Base-by-base conservation (phyloP, 1,140 invertebrate genomes). In the Drosophila burlai region DNA sequence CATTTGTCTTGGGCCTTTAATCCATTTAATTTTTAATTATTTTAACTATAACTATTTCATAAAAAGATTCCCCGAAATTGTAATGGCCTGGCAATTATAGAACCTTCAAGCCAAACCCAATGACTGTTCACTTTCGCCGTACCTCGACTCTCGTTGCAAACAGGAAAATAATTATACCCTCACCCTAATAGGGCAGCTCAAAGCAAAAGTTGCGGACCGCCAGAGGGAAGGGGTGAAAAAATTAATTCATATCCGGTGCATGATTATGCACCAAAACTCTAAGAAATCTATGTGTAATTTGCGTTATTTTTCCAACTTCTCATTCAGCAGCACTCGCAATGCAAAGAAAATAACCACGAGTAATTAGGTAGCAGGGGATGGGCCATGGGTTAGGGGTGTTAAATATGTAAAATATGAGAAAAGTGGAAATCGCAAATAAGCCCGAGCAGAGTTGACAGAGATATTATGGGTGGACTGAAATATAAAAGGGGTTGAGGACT, bases 251-350 rank as follows among this genome's bases (percentile, higher is more conserved):
- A 85, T 89, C 84, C 84, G 84, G 81, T 90, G 64, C 63, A 90
- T 89, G 84, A 89, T 89, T 89, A 89, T 89, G 87, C 84, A 89
- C 81, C 74, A 76, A 90, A 89, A 89, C 85, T 81, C 84, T 85
- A 84, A 90, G 85, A 87, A 87, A 84, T 84, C 77, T 74, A 80
- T 85, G 78, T 86, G 76, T 81, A 86, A 87, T 86, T 87, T 86
- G 61, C 71, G 71, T 61, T 52, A 77, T 71, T 83, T 80, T 81
- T 83, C 49, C 67, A 38, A 15, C 38, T 74, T 52, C 40, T 38
- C 80, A 80, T 83, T 79, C 50, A 8, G 47, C 76, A 55, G 64
- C 64, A 54, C 58, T 66, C 26, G 50, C 36, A 52, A 34, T 13
- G 46, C 21, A 42, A 29, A 64, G 59, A 65, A 45, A 59, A 54